These are phyloP conservation scores for Microplitis deprimator DNA, from an alignment of 2,888 invertebrate genomes.

Conservation along the genomic window DNA sequence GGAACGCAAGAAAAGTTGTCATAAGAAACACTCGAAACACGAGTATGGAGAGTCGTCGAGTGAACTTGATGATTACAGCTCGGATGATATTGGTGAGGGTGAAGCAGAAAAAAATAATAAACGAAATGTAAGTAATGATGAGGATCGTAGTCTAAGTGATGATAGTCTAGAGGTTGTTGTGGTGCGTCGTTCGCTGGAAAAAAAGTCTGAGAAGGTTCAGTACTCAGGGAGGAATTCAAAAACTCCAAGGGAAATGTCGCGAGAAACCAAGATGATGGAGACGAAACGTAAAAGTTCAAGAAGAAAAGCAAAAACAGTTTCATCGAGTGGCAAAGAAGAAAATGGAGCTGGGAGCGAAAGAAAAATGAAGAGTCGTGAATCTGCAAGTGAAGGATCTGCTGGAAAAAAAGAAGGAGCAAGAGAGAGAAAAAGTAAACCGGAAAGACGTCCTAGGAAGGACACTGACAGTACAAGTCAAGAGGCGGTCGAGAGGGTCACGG, in stretches of 20 bases:
- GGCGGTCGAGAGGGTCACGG: slow-evolving; percentile 63
- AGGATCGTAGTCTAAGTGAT: slow-evolving; percentile 61
- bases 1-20: slow-evolving; percentile 5
- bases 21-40: slow-evolving; percentile 69
- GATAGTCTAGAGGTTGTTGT: slow-evolving; percentile 68
- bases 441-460: slow-evolving; percentile 54
- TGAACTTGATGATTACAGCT: slow-evolving; percentile 67
- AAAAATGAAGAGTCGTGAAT: slow-evolving; percentile 37
- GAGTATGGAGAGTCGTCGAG: slow-evolving; percentile 72
- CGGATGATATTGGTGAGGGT: slow-evolving; percentile 30
- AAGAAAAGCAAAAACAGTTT: slow-evolving; percentile 44
- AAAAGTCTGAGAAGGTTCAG: slow-evolving; percentile 61
- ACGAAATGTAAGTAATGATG: slow-evolving; percentile 56
- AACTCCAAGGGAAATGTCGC: slow-evolving; percentile 58
- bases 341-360: slow-evolving; percentile 56
- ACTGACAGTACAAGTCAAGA: slow-evolving; percentile 68
- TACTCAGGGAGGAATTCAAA: slow-evolving; percentile 59
- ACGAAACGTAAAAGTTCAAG: slow-evolving; percentile 51
- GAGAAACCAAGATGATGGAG: slow-evolving; percentile 54
- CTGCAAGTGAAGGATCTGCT: slow-evolving; percentile 45
- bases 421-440: slow-evolving; percentile 55
- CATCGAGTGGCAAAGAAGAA: slow-evolving; percentile 52
- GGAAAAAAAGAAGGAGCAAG: slow-evolving; percentile 26
- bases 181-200: slow-evolving; percentile 62
- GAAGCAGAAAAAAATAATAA: slow-evolving; percentile 37